Evolutionary conservation across 2,113 vertebrate genomes (phyloP), one percentile per base, ranked within the genome.

Genomic region (Castor canadensis): DNA sequence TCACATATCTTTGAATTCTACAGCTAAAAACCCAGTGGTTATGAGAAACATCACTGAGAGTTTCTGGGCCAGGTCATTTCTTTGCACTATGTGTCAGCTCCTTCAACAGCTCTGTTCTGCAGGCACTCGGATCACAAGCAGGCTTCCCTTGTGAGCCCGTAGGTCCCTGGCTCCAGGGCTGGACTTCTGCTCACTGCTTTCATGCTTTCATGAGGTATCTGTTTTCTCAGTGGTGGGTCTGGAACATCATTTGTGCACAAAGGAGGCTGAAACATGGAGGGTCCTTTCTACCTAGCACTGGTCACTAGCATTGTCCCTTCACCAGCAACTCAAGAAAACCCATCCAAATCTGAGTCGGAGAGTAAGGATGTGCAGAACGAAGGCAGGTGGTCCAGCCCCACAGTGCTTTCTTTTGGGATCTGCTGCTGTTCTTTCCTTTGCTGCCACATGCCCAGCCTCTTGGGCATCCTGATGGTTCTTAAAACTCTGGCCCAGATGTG

Each of bases 401-500:
- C 4, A 40, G 32, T 11, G 54, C 32, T 32, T 32, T 56, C n/a
- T 17, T 26, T 6, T 56, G 71, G 30, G 54, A 45, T 76, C 20
- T 22, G 0, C 5, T 62, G 32, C 32, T 96, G 45, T 9, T 9
- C 1, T 0, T 47, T 58, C 66, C 75, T 16, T 49, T 28, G 13
- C 40, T 0, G 1, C 47, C 45, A 43, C 38, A 43, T 20, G 4
- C 22, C 45, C 6, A 15, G 66, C 43, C 72, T 52, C 3, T 0
- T 5, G 69, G 47, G 24, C 28, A 22, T 82, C 62, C 45, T 40
- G 32, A 35, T 40, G 54, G 26, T 19, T 3, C 60, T 67, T 73
- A 66, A 77, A 76, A 35, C 32, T 38, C 5, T 60, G 38, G 26
- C 35, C 54, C 47, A 66, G 69, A 3, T 64, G 38, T n/a, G 67